Evolutionary conservation across 2,888 invertebrate genomes (phyloP), one percentile per base, ranked within the genome.

Genomic region (Eumacrocentrus americanus): DNA sequence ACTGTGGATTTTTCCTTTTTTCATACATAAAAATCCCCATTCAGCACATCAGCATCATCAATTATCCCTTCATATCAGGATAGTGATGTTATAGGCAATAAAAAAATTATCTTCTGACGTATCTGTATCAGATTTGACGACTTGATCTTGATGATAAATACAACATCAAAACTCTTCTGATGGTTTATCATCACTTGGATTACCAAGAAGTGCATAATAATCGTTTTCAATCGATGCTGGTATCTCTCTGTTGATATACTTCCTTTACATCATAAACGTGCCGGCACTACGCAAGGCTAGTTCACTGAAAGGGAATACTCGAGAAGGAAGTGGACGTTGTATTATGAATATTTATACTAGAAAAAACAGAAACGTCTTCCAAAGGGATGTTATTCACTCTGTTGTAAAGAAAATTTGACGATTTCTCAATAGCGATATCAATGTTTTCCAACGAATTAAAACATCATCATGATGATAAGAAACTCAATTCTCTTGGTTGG

Each of bases 161-260:
- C n/a, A 18, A 42, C n/a, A 18, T 18, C 20, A 20, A 18, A 18
- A 2, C 9, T 18, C 9, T 42, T 42, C 20, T 11, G 20, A 20
- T 42, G 46, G 29, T 23, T 22, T 46, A 46, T 62, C 58, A 64
- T 64, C 58, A 60, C 58, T 42, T 38, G 47, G 51, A 40, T 51
- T 62, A 51, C 60, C 57, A 54, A 58, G 62, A 64, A 64, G 47
- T 52, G 47, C 55, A 57, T 42, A 60, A 58, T 60, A 62, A 64
- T 62, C 60, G 51, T 57, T 64, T 61, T 57, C 46, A 51, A 56
- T 61, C 44, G 34, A 47, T 52, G 53, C 44, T 44, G 34, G 37
- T 38, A 40, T 54, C 60, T 34, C n/a, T n/a, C 54, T 22, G 18
- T 46, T 29, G 9, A 46, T 38, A 35, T 54, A 42, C 37, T 46